phyloP scores from a whole-genome alignment of 2,888 invertebrate species.

The Andrena bucephala region DNA sequence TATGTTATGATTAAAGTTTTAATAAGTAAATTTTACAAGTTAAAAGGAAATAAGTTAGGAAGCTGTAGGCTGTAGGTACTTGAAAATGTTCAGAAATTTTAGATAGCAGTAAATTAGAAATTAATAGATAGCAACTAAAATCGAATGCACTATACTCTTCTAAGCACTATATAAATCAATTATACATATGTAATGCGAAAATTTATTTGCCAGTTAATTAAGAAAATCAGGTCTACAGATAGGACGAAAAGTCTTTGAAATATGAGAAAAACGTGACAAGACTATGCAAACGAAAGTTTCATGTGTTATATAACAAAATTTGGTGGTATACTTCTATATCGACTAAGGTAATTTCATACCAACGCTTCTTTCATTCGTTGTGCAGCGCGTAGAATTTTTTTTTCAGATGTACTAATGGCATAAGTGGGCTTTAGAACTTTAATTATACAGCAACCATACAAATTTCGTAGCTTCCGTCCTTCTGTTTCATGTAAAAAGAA shows the following conservation, averaged over 20 bases:
- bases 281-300: conserved; percentile 7
- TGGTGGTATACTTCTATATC: not conserved
- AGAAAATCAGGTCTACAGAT: conserved; percentile 20
- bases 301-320: conserved; percentile 9
- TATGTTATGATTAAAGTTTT: no score
- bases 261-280: conserved; percentile 4
- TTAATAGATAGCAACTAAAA: not conserved
- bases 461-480: conserved; percentile 7
- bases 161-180: not conserved
- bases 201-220: conserved; percentile 11
- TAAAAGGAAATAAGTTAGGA: no score
- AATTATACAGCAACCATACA: conserved; percentile 27
- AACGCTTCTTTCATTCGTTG: conserved; percentile 31
- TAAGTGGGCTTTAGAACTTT: conserved; percentile 36
- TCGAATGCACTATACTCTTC: not conserved
- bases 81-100: no score
- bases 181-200: not conserved
- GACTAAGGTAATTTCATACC: conserved; percentile 18
- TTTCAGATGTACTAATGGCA: conserved; percentile 11
- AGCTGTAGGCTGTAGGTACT: no score
- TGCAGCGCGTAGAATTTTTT: conserved; percentile 6
- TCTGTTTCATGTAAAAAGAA: conserved; percentile 23
- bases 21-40: no score
- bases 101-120: no score
- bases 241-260: conserved; percentile 7